Conservation (phyloP, 2,113 vertebrate genomes). For the Capreolus pygargus region DNA sequence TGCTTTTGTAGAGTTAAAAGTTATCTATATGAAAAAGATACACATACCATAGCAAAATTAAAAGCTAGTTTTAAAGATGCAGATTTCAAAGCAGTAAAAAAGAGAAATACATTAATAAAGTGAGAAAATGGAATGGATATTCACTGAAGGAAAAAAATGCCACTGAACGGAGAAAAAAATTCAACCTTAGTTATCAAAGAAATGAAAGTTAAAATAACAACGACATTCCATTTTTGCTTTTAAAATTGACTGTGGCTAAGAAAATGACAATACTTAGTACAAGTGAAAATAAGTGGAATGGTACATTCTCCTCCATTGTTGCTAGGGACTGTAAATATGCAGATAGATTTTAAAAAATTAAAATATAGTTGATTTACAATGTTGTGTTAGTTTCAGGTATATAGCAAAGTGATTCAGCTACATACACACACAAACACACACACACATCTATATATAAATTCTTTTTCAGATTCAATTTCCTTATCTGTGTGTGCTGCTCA, state of each 20-base stretch:
- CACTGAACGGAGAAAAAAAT: background rate
- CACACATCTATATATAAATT: background rate
- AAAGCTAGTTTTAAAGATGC: background rate
- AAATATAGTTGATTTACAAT: background rate
- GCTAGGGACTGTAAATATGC: background rate
- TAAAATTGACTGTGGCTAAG: background rate
- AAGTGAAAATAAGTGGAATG: background rate
- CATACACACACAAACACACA: background rate
- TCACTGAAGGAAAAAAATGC: background rate
- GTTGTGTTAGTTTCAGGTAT: background rate
- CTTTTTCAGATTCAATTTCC: background rate
- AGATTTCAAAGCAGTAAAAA: background rate
- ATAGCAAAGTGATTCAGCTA: background rate
- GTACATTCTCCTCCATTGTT: background rate
- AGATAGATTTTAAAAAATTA: background rate
- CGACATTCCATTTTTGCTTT: background rate
- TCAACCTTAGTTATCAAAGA: background rate
- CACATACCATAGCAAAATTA: background rate
- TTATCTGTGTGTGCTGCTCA: background rate
- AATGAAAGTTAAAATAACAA: background rate
- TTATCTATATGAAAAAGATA: background rate
- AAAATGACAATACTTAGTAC: background rate
- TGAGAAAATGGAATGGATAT: background rate
- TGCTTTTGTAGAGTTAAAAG: background rate
- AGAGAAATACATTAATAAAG: background rate